Percentiles rank a stretch among this genome's conserved stretches.
These are phyloP conservation scores for Psilopsiagon aymara DNA, from an alignment of 2,113 vertebrate genomes.

Conservation along the genomic window DNA sequence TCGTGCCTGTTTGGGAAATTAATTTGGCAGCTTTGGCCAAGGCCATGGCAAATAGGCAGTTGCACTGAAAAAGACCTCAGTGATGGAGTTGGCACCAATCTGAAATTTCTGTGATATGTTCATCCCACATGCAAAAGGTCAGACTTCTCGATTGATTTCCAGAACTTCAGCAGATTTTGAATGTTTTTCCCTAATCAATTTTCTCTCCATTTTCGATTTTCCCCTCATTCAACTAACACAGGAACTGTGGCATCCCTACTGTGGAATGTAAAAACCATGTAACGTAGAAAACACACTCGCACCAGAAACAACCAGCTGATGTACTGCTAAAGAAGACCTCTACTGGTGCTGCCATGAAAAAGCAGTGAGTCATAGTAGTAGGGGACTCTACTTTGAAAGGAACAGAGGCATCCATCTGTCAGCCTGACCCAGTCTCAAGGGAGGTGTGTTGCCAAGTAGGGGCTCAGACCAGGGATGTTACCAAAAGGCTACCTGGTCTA, in stretches of 20 bases:
- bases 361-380: too few relatives aligned
- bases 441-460: too few relatives aligned
- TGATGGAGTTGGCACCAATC: fast-evolving
- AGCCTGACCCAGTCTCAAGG: too few relatives aligned
- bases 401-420: too few relatives aligned
- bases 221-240: neutral
- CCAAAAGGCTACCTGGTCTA: too few relatives aligned
- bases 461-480: too few relatives aligned
- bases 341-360: too few relatives aligned
- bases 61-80: neutral
- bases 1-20: neutral
- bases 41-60: neutral
- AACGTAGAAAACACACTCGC: neutral
- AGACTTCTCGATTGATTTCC: neutral
- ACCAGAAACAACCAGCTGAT: too few relatives aligned
- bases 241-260: neutral
- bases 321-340: too few relatives aligned
- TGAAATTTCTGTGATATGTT: neutral
- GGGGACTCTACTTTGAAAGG: too few relatives aligned
- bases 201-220: neutral
- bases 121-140: neutral
- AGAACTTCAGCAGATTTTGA: neutral
- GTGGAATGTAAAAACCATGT: neutral
- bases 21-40: neutral
- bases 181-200: neutral